Conservation (phyloP, 2,113 vertebrate genomes). For the Pterocles gutturalis region DNA sequence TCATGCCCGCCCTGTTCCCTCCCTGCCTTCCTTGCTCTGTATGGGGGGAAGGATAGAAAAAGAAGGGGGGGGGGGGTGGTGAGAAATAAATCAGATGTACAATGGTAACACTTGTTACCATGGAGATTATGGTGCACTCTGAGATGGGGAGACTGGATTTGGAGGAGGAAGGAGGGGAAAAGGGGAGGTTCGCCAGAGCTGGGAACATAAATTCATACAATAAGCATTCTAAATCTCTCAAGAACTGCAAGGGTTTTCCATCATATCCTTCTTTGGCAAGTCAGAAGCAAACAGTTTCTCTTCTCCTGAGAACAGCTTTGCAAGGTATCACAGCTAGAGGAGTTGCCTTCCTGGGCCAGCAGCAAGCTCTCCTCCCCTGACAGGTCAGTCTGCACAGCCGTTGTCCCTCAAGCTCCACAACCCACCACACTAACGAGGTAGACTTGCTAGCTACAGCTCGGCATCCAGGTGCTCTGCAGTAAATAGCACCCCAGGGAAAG, state of each 20-base stretch:
- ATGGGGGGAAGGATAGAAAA: not conserved
- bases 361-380: not conserved
- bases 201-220: conserved; percentile 67
- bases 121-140: conserved; percentile 58
- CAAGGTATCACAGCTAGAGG: not conserved
- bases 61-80: accelerated
- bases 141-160: conserved; percentile 53
- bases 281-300: not conserved
- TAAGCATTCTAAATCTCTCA: conserved; percentile 41
- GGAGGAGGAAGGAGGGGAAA: conserved; percentile 2
- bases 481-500: not conserved
- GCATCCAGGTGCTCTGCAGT: not conserved
- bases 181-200: conserved; percentile 23
- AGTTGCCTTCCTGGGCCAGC: not conserved
- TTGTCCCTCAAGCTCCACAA: accelerated
- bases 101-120: conserved; percentile 55
- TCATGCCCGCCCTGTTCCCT: not conserved
- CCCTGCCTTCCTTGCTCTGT: not conserved
- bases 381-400: not conserved
- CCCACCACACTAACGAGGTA: accelerated
- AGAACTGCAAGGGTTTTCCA: not conserved
- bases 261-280: not conserved
- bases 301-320: not conserved
- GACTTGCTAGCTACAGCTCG: not conserved
- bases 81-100: not conserved